These are phyloP conservation scores for Baronia brevicornis DNA, from an alignment of 2,888 invertebrate species.

Conservation along the genomic window DNA sequence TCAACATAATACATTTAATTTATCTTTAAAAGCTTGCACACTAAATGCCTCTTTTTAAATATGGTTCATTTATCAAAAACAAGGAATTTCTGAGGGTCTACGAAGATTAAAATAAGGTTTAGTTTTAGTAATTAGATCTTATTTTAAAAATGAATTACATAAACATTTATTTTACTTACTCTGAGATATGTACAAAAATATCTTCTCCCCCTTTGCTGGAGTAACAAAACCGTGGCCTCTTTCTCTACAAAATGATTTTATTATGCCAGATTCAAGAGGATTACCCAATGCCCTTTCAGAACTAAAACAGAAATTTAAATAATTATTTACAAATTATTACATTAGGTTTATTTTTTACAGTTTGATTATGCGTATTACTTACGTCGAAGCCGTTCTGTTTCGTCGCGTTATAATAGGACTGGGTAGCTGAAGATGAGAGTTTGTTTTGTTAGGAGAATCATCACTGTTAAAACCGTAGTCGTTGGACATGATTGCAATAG, in stretches of 20 bases:
- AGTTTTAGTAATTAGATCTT: neutral
- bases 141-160: conserved; percentile 3
- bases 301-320: conserved; percentile 59
- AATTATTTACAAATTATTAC: conserved; percentile 6
- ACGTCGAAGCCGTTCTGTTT: conserved; percentile 88
- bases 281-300: conserved; percentile 86
- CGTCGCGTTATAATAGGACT: conserved; percentile 87
- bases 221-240: conserved; percentile 92
- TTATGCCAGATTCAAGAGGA: conserved; percentile 83
- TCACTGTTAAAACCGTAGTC: conserved; percentile 67
- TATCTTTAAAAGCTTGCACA: too few species aligned
- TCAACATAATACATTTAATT: too few species aligned
- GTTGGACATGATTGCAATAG: conserved; percentile 42
- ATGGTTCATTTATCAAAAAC: too few species aligned
- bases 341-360: conserved; percentile 1
- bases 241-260: conserved; percentile 88
- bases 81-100: neutral
- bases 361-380: conserved; percentile 41
- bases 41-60: too few species aligned
- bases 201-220: conserved; percentile 82
- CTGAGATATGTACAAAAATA: conserved; percentile 92
- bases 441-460: conserved; percentile 66
- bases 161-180: conserved; percentile 78
- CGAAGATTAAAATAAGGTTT: conserved; percentile 2
- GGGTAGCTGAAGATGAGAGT: conserved; percentile 77